Base-by-base conservation (phyloP, 2,797 vertebrate genomes). In the Tapirus indicus region DNA sequence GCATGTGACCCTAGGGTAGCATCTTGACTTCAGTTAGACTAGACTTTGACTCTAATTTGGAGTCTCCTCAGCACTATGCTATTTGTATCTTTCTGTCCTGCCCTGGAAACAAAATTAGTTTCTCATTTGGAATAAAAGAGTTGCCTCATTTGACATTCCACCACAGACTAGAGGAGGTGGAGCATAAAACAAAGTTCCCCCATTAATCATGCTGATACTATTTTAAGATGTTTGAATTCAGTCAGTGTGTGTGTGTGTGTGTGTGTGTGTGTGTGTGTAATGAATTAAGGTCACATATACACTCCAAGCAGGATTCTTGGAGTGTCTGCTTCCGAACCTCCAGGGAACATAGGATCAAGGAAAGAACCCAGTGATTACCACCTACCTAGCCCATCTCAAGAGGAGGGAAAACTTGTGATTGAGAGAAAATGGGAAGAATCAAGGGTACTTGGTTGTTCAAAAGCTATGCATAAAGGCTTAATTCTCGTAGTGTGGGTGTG, bases 221-320 rank as follows among this genome's bases (percentile, higher is more conserved):
- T 98, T 98, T 98, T 98, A 98, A 97, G 52, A 7, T 96, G 72
- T 71, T 96, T 44, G 0, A 91, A 64, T 97, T 88, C 85, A 97
- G 85, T 88, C 95, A 94, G 7, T 86, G 79, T 68, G 6, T 84
- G 94, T n/a, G 6, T 84, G 94, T n/a, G 32, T 13, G 6, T 25
- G 56, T 8, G n/a, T 8, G 6, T 3, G 11, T 14, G 3, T 47
- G 47, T 47, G 29, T 38, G 18, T 20, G 41, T 14, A 94, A 92
- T 97, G 97, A 97, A 96, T 91, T 54, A 95, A 97, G 97, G 97
- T 98, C 98, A 86, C 3, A 66, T 95, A 95, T 66, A 93, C 72
- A 96, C 0, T 97, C 0, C 10, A 6, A 93, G 95, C 80, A 13
- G 64, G 90, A 88, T 44, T 98, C 79, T 97, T 71, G 0, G 2